Conservation (phyloP, 2,113 vertebrate genomes). For the Antechinus stuartii region DNA sequence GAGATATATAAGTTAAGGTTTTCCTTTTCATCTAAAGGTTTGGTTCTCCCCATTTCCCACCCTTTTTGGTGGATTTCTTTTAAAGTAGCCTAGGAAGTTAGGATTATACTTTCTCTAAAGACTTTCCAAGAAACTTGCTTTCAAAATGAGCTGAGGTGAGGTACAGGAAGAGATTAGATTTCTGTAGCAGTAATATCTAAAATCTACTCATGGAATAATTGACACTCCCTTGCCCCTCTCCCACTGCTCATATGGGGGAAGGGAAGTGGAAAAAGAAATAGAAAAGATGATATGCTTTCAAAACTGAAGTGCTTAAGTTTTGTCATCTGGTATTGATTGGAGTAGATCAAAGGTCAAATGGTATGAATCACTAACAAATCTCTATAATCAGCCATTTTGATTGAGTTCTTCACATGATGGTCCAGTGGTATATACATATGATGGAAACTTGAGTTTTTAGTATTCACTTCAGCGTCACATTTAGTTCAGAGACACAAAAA, state of each 20-base stretch:
- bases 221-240: neutral
- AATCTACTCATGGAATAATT: neutral
- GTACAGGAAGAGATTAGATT: neutral
- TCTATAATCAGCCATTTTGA: neutral
- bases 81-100: neutral
- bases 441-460: conserved; percentile 25
- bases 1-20: neutral
- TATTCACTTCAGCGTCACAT: conserved; percentile 17
- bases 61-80: neutral
- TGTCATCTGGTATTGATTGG: conserved; percentile 6
- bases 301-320: neutral
- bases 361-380: conserved; percentile 40
- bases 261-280: neutral
- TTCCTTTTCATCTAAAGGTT: neutral
- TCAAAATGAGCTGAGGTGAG: neutral
- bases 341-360: conserved; percentile 11
- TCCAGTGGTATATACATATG: conserved; percentile 46
- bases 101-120: neutral
- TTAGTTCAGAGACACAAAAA: conserved; percentile 51
- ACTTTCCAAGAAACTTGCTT: neutral
- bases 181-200: neutral
- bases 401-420: neutral
- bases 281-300: neutral
- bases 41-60: too few relatives aligned
- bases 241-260: neutral